Base-by-base conservation (phyloP, 2,888 invertebrate genomes). In the Cheiracanthium punctorium region DNA sequence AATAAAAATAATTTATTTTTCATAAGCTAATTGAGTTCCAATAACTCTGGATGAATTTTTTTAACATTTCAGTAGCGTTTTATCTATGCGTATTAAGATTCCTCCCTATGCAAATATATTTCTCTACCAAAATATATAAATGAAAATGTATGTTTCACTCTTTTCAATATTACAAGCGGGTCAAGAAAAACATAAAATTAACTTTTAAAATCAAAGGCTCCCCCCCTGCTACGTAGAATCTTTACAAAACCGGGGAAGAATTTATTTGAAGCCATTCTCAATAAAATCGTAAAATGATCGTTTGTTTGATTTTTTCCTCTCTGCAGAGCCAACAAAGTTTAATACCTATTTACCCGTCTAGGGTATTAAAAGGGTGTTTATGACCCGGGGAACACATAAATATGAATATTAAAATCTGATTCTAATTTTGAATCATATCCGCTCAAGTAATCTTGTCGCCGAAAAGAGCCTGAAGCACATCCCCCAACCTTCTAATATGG, bases 391-490 rank as follows among this genome's bases (percentile, higher is more conserved):
- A 80, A 75, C 80, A 70, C 85, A 86, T 86, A 86, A 86, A 86
- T 86, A 80, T 86, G 85, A 86, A 86, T 86, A 86, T 86, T 86
- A 86, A 86, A 80, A 75, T 80, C 80, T 86, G 80, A 86, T 86
- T 86, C 69, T 76, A 80, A 86, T 75, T 86, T 86, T 86, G 85
- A 86, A 71, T 75, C 73, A 67, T 82, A 82, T 85, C 84, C 84
- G 69, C 43, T 69, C 77, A 77, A 73, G 84, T 85, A 79, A 85
- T 85, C 84, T 85, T 85, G 79, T 74, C 84, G 73, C 82, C 70
- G 69, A 58, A 73, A 69, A 74, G 69, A 69, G 24, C 74, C 73
- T 41, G n/a, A 28, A 28, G 33, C 71, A n/a, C 8, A 30, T 33
- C 72, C 41, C 48, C 10, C 48, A 28, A 14, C 75, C 24, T 32